Evolutionary conservation across 2,113 vertebrate genomes (phyloP), one percentile per base, ranked within the genome.

Genomic region (Microcebus murinus): DNA sequence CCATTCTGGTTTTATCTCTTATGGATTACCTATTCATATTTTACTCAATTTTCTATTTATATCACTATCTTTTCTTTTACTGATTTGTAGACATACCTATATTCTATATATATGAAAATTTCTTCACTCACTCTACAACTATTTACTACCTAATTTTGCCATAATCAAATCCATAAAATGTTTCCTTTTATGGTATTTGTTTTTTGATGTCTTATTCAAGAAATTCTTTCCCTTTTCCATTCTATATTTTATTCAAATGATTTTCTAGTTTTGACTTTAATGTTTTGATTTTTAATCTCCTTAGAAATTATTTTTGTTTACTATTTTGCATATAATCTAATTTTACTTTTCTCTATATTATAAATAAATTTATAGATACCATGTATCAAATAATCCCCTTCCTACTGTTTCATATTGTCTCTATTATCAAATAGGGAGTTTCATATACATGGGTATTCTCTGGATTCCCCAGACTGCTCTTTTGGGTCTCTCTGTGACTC

Each of bases 261-360:
- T 68, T 86, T 96, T 77, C 50, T 36, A 45, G 27, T 18, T 70
- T 83, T 88, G 50, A n/a, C 14, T 36, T 80, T 76, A 77, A 77
- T 42, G 18, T 94, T 76, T 90, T 89, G 13, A 68, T 71, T 89
- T 92, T 81, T 92, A 92, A 86, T 55, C 25, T 61, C 29, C 20
- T 29, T 42, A 1, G 14, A 97, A 88, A 55, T 74, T 73, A 17
- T 55, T 81, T 50, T 42, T 84, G 17, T 45, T 91, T 82, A 31
- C 13, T 59, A 6, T 89, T 89, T 94, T 10, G 11, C 17, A 1
- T 67, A 31, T 73, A 91, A 55, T 31, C 10, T 9, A 57, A 61
- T 63, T 85, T 94, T 70, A 20, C 20, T 63, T 25, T 74, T 84
- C 65, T 96, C 2, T 18, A 48, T 52, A 52, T 65, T 39, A 0